phyloP scores from a whole-genome alignment of 2,888 invertebrate species.

The Tetrapedia diversipes region DNA sequence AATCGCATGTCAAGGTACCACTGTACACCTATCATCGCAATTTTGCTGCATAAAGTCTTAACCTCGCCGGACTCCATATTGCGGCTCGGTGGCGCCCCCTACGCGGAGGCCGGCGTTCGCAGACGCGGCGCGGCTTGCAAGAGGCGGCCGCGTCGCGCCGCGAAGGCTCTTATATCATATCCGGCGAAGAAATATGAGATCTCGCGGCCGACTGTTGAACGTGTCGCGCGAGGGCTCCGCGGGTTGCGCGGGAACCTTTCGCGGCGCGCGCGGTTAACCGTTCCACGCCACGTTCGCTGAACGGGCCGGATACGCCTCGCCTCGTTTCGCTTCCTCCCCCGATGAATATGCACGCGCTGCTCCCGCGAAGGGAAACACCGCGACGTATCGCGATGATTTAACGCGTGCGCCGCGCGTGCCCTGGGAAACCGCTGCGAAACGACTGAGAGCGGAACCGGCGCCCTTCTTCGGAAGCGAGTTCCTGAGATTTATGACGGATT shows the following conservation, averaged over 20 bases:
- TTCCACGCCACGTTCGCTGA: constrained; percentile 13
- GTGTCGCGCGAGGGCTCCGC: constrained; percentile 53
- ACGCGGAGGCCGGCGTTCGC: constrained; percentile 37
- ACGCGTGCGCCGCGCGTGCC: constrained; percentile 55
- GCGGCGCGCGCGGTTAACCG: constrained; percentile 52
- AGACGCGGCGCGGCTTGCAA: constrained; percentile 77
- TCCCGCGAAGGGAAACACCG: constrained; percentile 27
- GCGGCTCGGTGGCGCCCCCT: constrained; percentile 31
- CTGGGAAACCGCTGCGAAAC: constrained; percentile 23
- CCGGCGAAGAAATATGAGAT: constrained; percentile 76
- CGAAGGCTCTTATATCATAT: constrained; percentile 79
- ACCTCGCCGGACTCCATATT: constrained; percentile 49
- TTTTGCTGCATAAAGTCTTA: constrained; percentile 81
- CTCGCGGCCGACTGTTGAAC: constrained; percentile 61
- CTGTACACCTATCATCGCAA: too few species aligned
- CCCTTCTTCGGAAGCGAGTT: background rate
- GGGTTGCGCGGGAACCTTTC: constrained; percentile 58
- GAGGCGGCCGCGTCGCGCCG: constrained; percentile 73
- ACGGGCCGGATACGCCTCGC: constrained; percentile 20
- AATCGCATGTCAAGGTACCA: too few species aligned
- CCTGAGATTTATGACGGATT: background rate
- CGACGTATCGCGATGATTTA: constrained; percentile 54
- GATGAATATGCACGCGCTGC: constrained; percentile 46
- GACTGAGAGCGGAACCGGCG: background rate
- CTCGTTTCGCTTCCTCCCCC: constrained; percentile 39